phyloP scores from a whole-genome alignment of 1,140 invertebrate species.

The Meloidogyne hapla region DNA sequence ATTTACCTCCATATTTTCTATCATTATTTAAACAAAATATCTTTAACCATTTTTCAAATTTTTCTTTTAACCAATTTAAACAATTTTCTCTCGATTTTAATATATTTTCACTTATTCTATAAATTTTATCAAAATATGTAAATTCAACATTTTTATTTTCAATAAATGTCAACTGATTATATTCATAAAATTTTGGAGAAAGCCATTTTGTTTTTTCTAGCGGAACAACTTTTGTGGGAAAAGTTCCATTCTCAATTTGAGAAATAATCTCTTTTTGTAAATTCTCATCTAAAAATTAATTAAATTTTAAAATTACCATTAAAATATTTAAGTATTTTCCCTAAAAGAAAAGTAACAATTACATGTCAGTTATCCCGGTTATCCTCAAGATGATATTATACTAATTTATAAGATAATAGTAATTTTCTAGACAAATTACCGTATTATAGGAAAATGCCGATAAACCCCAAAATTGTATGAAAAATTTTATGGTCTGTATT shows the following conservation, averaged over 20 bases:
- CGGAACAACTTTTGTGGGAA: not conserved
- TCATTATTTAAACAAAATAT: not conserved
- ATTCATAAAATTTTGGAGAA: not conserved
- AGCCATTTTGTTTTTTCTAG: not conserved
- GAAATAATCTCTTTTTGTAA: not conserved
- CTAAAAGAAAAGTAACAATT: too few species aligned
- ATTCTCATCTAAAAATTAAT: not conserved
- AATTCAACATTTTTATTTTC: not conserved
- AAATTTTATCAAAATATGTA: not conserved
- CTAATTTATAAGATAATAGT: too few species aligned
- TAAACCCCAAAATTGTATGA: too few species aligned
- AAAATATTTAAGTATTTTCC: too few species aligned
- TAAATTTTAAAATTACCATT: not conserved
- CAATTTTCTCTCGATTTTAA: not conserved
- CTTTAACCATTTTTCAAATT: not conserved
- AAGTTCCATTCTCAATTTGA: not conserved
- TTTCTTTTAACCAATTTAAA: not conserved
- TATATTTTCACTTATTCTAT: not conserved
- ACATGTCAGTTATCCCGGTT: too few species aligned
- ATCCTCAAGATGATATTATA: too few species aligned
- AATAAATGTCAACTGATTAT: not conserved
- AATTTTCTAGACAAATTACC: too few species aligned
- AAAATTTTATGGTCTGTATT: too few species aligned
- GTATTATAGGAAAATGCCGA: too few species aligned
- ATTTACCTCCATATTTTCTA: not conserved